phyloP scores from a whole-genome alignment of 2,888 invertebrate species.

The Polydrusus tereticollis region DNA sequence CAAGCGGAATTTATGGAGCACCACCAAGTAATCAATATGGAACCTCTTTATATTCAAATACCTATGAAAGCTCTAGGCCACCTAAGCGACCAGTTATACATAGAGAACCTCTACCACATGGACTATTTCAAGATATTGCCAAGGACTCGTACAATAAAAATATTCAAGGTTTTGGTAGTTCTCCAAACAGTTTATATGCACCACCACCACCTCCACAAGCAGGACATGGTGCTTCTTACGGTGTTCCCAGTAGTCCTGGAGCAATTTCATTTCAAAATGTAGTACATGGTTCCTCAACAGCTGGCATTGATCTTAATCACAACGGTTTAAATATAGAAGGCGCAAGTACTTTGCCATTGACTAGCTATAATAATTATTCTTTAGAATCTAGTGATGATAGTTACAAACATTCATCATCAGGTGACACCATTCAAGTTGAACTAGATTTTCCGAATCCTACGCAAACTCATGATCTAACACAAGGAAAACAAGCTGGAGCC shows the following conservation, averaged over 20 bases:
- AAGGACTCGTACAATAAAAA: conserved; percentile 63
- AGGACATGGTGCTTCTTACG: conserved; percentile 69
- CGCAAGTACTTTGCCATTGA: conserved; percentile 61
- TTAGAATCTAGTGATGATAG: conserved; percentile 69
- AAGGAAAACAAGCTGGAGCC: conserved; percentile 37
- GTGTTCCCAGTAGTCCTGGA: conserved; percentile 68
- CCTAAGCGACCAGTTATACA: conserved; percentile 78
- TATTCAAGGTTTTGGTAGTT: conserved; percentile 6
- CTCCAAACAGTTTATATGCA: conserved; percentile 50
- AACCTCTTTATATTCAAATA: conserved; percentile 60
- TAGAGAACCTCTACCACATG: conserved; percentile 80
- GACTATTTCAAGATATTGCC: conserved; percentile 76
- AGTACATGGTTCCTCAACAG: conserved; percentile 58
- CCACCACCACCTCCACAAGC: conserved; percentile 64
- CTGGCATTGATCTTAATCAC: conserved; percentile 51
- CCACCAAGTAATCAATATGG: conserved; percentile 70
- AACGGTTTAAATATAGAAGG: conserved; percentile 51
- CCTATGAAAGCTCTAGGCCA: conserved; percentile 57
- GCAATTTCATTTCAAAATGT: conserved; percentile 69
- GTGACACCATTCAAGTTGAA: conserved; percentile 52
- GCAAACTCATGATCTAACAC: conserved; percentile 57
- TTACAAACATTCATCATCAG: conserved; percentile 63
- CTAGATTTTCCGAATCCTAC: conserved; percentile 58
- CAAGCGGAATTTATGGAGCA: conserved; percentile 74
- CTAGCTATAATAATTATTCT: conserved; percentile 71